Conservation (phyloP, 2,113 vertebrate genomes). For the Podiceps cristatus region DNA sequence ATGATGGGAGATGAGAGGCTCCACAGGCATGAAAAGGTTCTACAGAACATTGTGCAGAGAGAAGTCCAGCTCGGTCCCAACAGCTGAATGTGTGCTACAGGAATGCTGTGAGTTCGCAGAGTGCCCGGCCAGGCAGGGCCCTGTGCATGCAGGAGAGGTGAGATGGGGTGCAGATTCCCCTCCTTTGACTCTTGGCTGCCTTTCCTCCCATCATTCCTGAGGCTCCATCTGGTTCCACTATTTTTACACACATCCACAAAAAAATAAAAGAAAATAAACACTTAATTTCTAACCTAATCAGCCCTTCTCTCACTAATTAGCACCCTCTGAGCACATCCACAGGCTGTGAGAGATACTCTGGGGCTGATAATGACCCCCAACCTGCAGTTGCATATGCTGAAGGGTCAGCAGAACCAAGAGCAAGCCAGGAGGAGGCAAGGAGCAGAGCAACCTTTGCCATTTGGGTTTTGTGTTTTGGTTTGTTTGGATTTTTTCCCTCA, state of each 20-base stretch:
- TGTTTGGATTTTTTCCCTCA: not conserved
- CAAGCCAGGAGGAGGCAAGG: not conserved
- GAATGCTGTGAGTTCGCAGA: not conserved
- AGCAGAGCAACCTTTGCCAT: not conserved
- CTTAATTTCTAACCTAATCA: conserved; percentile 81
- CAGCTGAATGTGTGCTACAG: not conserved
- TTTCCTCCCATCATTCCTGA: conserved; percentile 44
- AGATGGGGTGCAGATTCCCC: not conserved
- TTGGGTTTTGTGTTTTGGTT: too few relatives aligned
- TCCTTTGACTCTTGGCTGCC: conserved; percentile 50
- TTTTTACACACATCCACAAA: conserved; percentile 26
- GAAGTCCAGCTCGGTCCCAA: not conserved
- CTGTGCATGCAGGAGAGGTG: not conserved
- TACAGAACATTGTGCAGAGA: not conserved
- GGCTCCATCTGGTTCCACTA: conserved; percentile 71
- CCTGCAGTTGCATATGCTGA: conserved; percentile 55
- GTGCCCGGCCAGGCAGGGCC: not conserved
- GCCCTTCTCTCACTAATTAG: conserved; percentile 76
- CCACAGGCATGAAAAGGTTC: not conserved
- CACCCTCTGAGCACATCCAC: conserved; percentile 69
- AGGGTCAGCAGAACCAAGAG: conserved; percentile 51
- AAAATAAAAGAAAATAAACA: conserved; percentile 64
- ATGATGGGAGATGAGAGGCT: not conserved
- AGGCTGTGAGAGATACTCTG: conserved; percentile 63
- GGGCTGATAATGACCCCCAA: conserved; percentile 69